A percentile compares a stretch with the other conserved stretches of the same genome.
These are phyloP conservation scores for Osmerus eperlanus DNA, from an alignment of 2,113 vertebrate species.

Conservation along the genomic window DNA sequence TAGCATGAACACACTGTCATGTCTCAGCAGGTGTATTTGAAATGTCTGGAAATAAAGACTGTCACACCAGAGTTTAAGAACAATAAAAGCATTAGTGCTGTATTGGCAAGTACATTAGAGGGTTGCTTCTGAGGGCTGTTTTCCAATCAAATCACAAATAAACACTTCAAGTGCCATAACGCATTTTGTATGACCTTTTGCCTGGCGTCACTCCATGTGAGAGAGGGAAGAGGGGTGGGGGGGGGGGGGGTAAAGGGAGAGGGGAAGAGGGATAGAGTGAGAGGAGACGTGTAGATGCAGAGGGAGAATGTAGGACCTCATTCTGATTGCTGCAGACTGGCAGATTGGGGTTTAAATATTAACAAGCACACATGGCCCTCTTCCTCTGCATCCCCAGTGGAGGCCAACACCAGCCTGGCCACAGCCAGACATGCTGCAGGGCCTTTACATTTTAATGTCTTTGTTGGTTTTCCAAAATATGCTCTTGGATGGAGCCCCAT, in stretches of 20 bases:
- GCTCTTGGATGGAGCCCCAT: slow-evolving; percentile 54
- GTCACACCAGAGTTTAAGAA: no score
- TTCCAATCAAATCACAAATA: slow-evolving; percentile 61
- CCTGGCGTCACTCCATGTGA: slow-evolving; percentile 46
- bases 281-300: slow-evolving; percentile 24
- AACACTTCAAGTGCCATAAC: slow-evolving; percentile 49
- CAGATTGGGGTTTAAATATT: slow-evolving; percentile 81
- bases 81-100: no score
- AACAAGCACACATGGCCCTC: slow-evolving; percentile 81
- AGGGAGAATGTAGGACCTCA: slow-evolving; percentile 46
- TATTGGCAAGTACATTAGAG: no score
- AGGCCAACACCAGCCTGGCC: slow-evolving; percentile 70
- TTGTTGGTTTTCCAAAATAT: slow-evolving; percentile 83
- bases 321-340: slow-evolving; percentile 67
- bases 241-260: not conserved
- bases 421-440: slow-evolving; percentile 77
- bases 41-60: no score
- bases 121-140: slow-evolving; percentile 28
- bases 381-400: slow-evolving; percentile 68
- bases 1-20: no score
- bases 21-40: no score
- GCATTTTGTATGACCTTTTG: slow-evolving; percentile 59
- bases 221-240: slow-evolving; percentile 20
- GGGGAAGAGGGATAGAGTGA: slow-evolving; percentile 23
- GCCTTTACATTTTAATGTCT: slow-evolving; percentile 80